These are phyloP conservation scores for Acipenser oxyrinchus DNA, from an alignment of 2,797 vertebrate species.

Conservation along the genomic window DNA sequence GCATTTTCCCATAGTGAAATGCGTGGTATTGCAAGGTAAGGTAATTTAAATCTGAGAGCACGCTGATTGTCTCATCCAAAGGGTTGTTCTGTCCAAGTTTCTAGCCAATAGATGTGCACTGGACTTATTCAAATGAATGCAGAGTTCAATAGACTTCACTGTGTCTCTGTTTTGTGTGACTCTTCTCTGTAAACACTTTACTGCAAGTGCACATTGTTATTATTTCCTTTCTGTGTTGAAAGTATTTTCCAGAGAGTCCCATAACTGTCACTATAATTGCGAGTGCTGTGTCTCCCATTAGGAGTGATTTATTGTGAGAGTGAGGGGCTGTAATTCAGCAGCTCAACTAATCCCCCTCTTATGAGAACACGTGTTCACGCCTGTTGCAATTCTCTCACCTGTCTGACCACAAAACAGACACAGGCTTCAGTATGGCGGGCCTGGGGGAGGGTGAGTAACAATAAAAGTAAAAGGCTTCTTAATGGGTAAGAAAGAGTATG, in stretches of 20 bases:
- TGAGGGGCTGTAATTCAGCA: conserved; percentile 31
- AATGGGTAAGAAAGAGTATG: no score
- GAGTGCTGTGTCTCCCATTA: conserved; percentile 24
- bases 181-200: no score
- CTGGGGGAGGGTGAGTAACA: not conserved
- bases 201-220: not conserved
- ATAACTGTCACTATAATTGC: conserved; percentile 15
- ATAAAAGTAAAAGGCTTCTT: no score
- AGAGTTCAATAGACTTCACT: no score
- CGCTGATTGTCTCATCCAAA: no score
- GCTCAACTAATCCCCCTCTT: conserved; percentile 38
- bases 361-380: conserved; percentile 37
- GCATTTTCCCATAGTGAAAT: no score
- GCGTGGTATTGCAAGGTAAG: no score
- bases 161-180: no score
- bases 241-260: not conserved
- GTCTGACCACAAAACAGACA: conserved; percentile 30
- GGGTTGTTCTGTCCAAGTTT: no score
- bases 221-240: not conserved
- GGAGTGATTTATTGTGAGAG: conserved; percentile 32
- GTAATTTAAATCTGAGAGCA: no score
- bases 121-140: no score
- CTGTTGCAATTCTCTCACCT: conserved; percentile 39
- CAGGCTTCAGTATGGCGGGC: conserved; percentile 3
- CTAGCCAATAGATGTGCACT: no score